Evolutionary conservation across 2,888 invertebrate genomes (phyloP).

Genomic region (Euplagia quadripunctaria): DNA sequence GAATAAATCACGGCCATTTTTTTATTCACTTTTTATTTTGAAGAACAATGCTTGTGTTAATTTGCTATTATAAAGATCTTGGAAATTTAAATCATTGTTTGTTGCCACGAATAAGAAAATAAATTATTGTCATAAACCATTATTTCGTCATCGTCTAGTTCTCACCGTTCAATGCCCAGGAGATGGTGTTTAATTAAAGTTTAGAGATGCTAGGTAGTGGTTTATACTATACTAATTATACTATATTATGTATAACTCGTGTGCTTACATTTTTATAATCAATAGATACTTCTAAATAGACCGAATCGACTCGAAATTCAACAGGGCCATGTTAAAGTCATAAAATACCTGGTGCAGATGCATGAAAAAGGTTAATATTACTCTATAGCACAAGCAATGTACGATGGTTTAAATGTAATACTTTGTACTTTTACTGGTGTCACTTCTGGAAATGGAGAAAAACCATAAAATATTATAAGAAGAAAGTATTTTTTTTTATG

Average conservation of each 20-base stretch:
- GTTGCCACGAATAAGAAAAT: conserved; percentile 16
- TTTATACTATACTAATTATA: neutral
- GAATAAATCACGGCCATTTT: conserved; percentile 14
- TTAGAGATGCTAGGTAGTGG: neutral
- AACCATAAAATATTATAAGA: too few relatives aligned
- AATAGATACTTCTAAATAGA: neutral
- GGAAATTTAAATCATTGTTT: conserved; percentile 18
- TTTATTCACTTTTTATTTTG: conserved; percentile 3
- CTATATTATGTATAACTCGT: neutral
- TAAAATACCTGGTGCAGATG: too few relatives aligned
- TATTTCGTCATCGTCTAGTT: conserved; percentile 12
- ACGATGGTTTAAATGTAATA: too few relatives aligned
- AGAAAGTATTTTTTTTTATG: too few relatives aligned
- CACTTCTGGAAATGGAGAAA: too few relatives aligned
- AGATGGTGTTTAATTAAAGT: neutral
- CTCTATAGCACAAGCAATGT: too few relatives aligned
- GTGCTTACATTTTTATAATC: neutral
- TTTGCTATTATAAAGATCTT: conserved; percentile 9
- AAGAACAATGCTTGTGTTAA: conserved; percentile 5
- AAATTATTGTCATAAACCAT: conserved; percentile 13
- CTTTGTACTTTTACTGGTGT: too few relatives aligned
- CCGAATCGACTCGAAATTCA: too few relatives aligned
- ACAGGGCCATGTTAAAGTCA: too few relatives aligned
- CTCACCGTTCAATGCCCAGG: conserved; percentile 16
- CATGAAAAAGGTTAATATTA: too few relatives aligned